Conservation (phyloP, 2,113 vertebrate genomes). For the Collichthys lucidus region DNA sequence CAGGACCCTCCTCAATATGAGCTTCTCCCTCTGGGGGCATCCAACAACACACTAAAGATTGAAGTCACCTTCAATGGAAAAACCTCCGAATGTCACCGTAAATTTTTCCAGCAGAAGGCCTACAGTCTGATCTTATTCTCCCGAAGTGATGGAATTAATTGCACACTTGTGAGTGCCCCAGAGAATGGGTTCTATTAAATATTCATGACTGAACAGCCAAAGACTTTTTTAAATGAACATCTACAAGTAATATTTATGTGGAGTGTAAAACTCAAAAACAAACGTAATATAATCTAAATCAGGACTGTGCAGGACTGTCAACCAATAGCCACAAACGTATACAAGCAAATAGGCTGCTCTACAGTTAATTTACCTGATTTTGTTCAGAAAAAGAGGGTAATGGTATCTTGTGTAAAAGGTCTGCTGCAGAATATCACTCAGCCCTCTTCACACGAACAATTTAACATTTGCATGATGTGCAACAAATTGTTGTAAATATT, state of each 20-base stretch:
- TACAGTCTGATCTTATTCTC: constrained; percentile 88
- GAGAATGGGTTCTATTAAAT: not conserved
- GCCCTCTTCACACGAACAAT: too few species aligned
- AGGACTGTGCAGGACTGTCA: not conserved
- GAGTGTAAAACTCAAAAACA: not conserved
- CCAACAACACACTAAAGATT: constrained; percentile 74
- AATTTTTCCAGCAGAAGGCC: constrained; percentile 76
- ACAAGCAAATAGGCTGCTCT: not conserved
- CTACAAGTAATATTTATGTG: not conserved
- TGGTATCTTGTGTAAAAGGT: not conserved
- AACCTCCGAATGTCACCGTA: constrained; percentile 62
- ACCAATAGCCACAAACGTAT: not conserved
- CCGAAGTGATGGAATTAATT: constrained; percentile 69
- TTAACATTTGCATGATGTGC: too few species aligned
- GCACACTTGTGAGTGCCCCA: constrained; percentile 85
- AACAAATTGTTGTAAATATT: too few species aligned
- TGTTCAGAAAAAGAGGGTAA: not conserved
- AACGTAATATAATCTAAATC: not conserved
- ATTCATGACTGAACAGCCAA: not conserved
- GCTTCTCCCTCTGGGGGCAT: constrained; percentile 78
- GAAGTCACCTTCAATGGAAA: constrained; percentile 68
- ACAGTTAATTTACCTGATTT: not conserved
- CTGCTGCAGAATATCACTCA: not conserved
- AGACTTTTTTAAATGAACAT: not conserved
- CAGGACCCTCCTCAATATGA: constrained; percentile 89